Conservation (phyloP, 2,113 vertebrate genomes). For the Petrocephalus microphthalmus region DNA sequence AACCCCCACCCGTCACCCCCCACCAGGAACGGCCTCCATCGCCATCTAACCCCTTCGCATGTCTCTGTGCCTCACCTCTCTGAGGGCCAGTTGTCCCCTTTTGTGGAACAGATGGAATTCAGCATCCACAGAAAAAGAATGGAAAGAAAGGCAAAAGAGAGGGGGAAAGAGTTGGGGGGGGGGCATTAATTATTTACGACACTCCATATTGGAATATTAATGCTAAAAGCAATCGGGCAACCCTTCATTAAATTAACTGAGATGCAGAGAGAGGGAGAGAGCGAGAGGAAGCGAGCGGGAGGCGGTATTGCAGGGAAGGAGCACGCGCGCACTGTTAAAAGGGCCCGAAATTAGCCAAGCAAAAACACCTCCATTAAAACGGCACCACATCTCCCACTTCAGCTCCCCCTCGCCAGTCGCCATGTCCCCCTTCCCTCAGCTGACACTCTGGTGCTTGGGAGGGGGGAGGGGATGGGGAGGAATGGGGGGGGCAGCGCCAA, state of each 20-base stretch:
- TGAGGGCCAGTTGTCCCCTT: slow-evolving; percentile 32
- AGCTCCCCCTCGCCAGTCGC: slow-evolving; percentile 26
- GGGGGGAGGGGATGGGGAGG: neutral
- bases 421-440: slow-evolving; percentile 38
- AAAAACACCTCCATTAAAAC: slow-evolving; percentile 69
- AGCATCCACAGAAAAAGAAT: slow-evolving; percentile 56
- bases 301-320: slow-evolving; percentile 27
- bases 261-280: slow-evolving; percentile 46
- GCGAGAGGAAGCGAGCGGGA: slow-evolving; percentile 17
- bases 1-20: no score
- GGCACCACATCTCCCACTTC: slow-evolving; percentile 41
- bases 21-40: neutral
- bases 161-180: slow-evolving; percentile 34
- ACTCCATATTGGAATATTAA: slow-evolving; percentile 77
- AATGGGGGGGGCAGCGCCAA: neutral
- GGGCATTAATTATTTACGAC: slow-evolving; percentile 75
- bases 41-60: slow-evolving; percentile 33
- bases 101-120: slow-evolving; percentile 62
- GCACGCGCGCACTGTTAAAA: slow-evolving; percentile 59
- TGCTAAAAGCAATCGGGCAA: slow-evolving; percentile 75
- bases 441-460: neutral
- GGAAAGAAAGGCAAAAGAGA: slow-evolving; percentile 36
- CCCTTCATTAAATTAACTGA: slow-evolving; percentile 67
- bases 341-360: slow-evolving; percentile 70
- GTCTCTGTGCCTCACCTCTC: slow-evolving; percentile 36